Evolutionary conservation across 2,797 vertebrate species (phyloP).

Genomic region (Ambastaia sidthimunki): DNA sequence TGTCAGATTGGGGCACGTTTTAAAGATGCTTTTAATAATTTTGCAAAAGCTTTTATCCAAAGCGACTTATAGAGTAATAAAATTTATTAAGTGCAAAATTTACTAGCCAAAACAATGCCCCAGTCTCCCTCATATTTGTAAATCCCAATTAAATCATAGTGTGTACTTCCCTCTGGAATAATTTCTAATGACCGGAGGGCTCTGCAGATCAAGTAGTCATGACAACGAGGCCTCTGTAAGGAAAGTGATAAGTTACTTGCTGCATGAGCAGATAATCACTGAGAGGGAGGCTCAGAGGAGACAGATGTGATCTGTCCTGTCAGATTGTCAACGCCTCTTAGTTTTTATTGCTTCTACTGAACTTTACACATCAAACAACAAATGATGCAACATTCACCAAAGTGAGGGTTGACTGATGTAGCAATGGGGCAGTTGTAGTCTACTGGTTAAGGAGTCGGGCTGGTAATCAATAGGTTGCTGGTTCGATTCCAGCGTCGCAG

Average conservation of each 20-base stretch:
- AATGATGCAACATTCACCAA: constrained; percentile 13
- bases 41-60: no score
- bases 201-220: neutral
- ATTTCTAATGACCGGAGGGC: neutral
- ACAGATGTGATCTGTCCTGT: constrained; percentile 5
- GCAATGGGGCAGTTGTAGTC: no score
- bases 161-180: neutral
- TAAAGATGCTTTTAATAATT: no score
- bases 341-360: constrained; percentile 3
- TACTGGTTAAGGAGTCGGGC: no score
- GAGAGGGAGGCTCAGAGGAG: constrained; percentile 4
- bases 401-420: neutral
- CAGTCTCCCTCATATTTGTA: neutral
- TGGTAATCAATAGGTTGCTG: no score
- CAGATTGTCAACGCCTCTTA: neutral
- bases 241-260: neutral
- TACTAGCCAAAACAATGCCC: no score
- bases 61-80: no score
- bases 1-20: neutral
- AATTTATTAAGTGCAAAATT: no score
- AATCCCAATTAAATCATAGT: constrained; percentile 13
- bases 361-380: constrained; percentile 3
- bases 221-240: neutral
- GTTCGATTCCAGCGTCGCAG: no score
- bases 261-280: neutral